Percentiles rank a stretch among this genome's conserved stretches.
Conservation (phyloP, 1,140 invertebrate genomes). For the Bombus superbus region DNA sequence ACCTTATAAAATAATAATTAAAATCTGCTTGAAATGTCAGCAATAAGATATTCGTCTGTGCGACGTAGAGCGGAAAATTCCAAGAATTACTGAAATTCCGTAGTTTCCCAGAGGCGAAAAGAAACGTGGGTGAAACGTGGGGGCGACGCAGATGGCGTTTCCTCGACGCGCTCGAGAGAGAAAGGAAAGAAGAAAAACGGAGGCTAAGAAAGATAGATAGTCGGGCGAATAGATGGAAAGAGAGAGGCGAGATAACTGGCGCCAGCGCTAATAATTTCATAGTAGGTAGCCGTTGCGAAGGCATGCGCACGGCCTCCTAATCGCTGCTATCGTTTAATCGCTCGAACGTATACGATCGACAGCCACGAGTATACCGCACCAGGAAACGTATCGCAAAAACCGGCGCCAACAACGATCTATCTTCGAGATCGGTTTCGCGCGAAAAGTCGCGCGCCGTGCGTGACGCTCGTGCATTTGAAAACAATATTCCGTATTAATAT, state of each 20-base stretch:
- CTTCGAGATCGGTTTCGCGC: constrained; percentile 17
- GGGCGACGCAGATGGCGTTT: constrained; percentile 19
- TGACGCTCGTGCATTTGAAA: neutral
- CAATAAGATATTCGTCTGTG: neutral
- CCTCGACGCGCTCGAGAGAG: neutral
- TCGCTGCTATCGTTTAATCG: constrained; percentile 68
- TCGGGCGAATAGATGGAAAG: constrained; percentile 16
- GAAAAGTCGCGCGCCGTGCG: neutral
- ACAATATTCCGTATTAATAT: neutral
- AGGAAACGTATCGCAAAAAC: constrained; percentile 35
- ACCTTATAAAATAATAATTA: neutral
- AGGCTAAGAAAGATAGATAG: constrained; percentile 26
- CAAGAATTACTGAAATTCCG: neutral
- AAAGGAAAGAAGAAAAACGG: constrained; percentile 16
- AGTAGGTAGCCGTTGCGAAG: constrained; percentile 60
- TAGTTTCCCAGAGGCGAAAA: neutral
- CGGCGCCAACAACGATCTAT: constrained; percentile 12
- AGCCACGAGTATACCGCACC: constrained; percentile 28
- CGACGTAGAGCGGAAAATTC: neutral
- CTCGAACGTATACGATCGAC: constrained; percentile 37
- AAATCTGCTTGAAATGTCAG: no score
- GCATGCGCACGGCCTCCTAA: constrained; percentile 57
- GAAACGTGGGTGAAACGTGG: constrained; percentile 29
- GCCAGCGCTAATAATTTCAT: constrained; percentile 69
- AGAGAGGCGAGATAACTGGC: constrained; percentile 62